Conservation (phyloP, 2,888 invertebrate genomes). For the Drosophila merina region DNA sequence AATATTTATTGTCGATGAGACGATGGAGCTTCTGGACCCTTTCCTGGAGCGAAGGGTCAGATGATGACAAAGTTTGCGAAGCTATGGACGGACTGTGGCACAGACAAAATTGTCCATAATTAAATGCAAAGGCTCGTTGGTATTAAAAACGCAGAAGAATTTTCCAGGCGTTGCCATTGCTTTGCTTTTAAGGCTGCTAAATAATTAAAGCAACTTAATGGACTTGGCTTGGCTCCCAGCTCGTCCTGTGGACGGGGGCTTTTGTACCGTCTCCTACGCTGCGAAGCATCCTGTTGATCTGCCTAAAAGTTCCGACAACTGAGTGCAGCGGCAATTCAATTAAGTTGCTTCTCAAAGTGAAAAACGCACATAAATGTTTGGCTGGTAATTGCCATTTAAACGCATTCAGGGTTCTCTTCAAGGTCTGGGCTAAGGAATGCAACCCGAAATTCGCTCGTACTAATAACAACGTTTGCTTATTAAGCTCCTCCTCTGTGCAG, state of each 20-base stretch:
- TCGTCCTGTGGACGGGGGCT: neutral
- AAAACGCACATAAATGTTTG: slow-evolving; percentile 63
- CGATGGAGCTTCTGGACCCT: slow-evolving; percentile 10
- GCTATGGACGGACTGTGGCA: slow-evolving; percentile 17
- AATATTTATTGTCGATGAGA: slow-evolving; percentile 31
- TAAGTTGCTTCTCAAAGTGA: slow-evolving; percentile 67
- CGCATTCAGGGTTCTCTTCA: slow-evolving; percentile 33
- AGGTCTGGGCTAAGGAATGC: slow-evolving; percentile 31
- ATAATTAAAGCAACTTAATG: slow-evolving; percentile 77
- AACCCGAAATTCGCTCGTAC: slow-evolving; percentile 10
- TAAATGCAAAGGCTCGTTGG: slow-evolving; percentile 71
- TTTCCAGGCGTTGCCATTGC: slow-evolving; percentile 40
- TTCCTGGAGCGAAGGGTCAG: slow-evolving; percentile 25
- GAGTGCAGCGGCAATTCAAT: slow-evolving; percentile 76
- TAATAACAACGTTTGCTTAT: slow-evolving; percentile 26
- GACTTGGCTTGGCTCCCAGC: slow-evolving; percentile 55
- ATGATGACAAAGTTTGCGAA: slow-evolving; percentile 35
- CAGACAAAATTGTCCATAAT: slow-evolving; percentile 61
- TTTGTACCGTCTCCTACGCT: neutral
- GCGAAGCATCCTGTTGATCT: slow-evolving; percentile 33
- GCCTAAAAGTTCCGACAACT: slow-evolving; percentile 59
- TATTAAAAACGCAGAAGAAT: slow-evolving; percentile 60
- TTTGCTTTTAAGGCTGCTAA: slow-evolving; percentile 75
- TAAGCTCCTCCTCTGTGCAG: slow-evolving; percentile 22
- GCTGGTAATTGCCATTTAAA: slow-evolving; percentile 59